phyloP scores from a whole-genome alignment of 2,113 vertebrate species.

The Python bivittatus region DNA sequence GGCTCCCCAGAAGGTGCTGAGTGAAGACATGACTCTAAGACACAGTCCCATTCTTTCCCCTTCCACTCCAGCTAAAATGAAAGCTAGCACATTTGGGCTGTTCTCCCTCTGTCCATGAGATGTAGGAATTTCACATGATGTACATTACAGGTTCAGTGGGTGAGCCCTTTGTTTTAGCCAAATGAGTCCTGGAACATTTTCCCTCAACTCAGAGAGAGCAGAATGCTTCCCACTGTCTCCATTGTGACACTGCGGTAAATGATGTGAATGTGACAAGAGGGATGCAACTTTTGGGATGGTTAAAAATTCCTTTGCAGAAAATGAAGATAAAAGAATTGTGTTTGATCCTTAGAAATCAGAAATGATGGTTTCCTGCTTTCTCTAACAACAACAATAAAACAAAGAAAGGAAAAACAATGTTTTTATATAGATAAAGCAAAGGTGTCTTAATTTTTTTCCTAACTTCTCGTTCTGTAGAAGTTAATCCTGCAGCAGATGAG shows the following conservation, averaged over 20 bases:
- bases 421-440: conserved; percentile 28
- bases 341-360: not conserved
- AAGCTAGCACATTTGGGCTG: not conserved
- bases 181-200: conserved; percentile 1
- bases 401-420: not conserved
- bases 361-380: not conserved
- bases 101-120: not conserved
- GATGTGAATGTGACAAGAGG: not conserved
- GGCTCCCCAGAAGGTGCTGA: not conserved
- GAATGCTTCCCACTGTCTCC: not conserved
- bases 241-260: not conserved
- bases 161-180: conserved; percentile 1
- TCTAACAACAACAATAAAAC: not conserved
- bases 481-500: not conserved
- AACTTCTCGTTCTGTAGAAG: conserved; percentile 16
- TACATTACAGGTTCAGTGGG: not conserved
- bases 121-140: not conserved
- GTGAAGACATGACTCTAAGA: not conserved
- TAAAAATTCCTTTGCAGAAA: not conserved
- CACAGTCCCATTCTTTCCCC: not conserved
- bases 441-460: not conserved
- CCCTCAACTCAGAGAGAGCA: not conserved
- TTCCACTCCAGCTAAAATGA: not conserved
- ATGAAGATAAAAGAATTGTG: not conserved
- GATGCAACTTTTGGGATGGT: not conserved